Base-by-base conservation (phyloP, 2,113 vertebrate species). In the Atrichornis clamosus region DNA sequence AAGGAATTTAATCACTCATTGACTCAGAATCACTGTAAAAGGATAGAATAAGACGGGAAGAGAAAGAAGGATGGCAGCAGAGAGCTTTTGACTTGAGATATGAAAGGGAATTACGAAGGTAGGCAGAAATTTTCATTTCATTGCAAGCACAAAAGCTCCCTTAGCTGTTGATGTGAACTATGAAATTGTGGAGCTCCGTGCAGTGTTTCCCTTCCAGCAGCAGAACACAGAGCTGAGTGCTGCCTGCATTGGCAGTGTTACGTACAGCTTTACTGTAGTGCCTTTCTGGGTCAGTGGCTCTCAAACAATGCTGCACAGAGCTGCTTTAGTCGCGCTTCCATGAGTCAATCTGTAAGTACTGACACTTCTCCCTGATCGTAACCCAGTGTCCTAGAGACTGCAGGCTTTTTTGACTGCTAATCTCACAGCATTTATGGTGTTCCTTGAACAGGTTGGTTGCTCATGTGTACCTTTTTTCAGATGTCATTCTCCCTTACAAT, bases 201-300 rank as follows among this genome's bases (percentile, higher is more conserved):
- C 14, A 41, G 77, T 17, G 33, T 79, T 94, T 82, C 60, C 46
- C 46, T 79, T 82, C 39, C 49, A 64, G 84, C 62, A 42, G 44
- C 60, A 72, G 65, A 47, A 69, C 69, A 33, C 23, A 26, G 64
- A 62, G 59, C 78, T n/a, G 58, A 75, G 58, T 62, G 94, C 74
- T 83, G 93, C 59, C 84, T 73, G 81, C 28, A 1, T 1, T 68
- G 52, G 60, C 87, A 68, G 18, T 32, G 49, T 53, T 79, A 46
- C 0, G n/a, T 69, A 17, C 65, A 63, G 79, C 92, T 92, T 82
- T 92, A 84, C 79, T 93, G 59, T 74, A 44, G 64, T 84, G 87
- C 39, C 56, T 88, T 94, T 95, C 90, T 86, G 93, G 95, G 90
- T 95, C 95, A 92, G 1, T 24, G 85, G 22, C 65, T 91, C 78